Percentiles rank a stretch among this genome's conserved stretches.
phyloP scores from a whole-genome alignment of 2,888 invertebrate species.

The Keiferia lycopersicella region DNA sequence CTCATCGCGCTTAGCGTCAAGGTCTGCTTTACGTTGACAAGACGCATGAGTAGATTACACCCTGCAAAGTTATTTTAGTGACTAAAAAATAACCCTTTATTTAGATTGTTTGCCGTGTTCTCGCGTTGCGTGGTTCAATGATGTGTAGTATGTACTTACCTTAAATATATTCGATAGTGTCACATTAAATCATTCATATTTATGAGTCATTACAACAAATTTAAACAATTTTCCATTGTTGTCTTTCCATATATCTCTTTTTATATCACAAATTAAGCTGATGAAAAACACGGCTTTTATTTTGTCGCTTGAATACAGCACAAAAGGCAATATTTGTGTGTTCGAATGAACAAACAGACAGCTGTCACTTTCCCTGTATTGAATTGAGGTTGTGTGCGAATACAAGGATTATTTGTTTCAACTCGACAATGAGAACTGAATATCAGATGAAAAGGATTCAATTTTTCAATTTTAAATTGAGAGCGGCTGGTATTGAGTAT shows the following conservation, averaged over 20 bases:
- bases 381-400: no score
- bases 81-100: no score
- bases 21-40: no score
- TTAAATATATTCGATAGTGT: neutral
- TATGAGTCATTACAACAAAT: neutral
- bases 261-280: neutral
- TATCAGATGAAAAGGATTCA: neutral
- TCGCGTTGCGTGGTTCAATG: no score
- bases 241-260: neutral
- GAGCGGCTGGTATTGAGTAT: no score
- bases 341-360: neutral
- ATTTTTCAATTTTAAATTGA: neutral
- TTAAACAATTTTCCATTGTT: neutral
- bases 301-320: slow-evolving; percentile 2
- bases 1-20: no score
- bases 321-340: slow-evolving; percentile 21
- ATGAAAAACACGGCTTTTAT: slow-evolving; percentile 2
- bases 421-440: neutral
- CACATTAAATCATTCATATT: neutral
- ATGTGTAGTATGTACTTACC: no score
- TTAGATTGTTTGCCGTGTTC: no score
- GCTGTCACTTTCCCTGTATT: slow-evolving; percentile 11
- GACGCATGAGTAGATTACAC: no score
- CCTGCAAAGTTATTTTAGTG: no score
- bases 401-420: neutral